A percentile compares a stretch with the other conserved stretches of the same genome.
Conservation (phyloP, 1,140 invertebrate genomes). For the Cryptotermes secundus region DNA sequence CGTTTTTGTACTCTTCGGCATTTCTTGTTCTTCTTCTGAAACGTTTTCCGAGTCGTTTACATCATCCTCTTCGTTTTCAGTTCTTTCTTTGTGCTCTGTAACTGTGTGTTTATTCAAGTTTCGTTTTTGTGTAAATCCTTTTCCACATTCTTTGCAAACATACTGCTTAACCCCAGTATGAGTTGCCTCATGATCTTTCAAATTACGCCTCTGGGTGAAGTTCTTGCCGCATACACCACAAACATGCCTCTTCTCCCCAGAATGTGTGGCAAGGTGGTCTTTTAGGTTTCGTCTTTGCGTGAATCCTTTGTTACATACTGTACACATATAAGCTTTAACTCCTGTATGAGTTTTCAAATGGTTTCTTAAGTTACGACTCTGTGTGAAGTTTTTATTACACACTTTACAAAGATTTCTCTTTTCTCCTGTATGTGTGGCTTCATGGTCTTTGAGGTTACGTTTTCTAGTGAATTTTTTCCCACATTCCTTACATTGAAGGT, state of each 20-base stretch:
- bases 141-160: slow-evolving; percentile 12
- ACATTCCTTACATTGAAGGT: background rate
- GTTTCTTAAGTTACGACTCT: background rate
- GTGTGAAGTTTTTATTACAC: slow-evolving; percentile 12
- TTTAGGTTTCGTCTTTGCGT: background rate
- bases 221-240: background rate
- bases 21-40: background rate
- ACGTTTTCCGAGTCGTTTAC: background rate
- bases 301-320: background rate
- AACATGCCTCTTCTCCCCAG: background rate
- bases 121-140: slow-evolving; percentile 16
- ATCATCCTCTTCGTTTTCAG: background rate
- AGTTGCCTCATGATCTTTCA: slow-evolving; percentile 14
- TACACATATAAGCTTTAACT: background rate
- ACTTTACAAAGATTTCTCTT: background rate
- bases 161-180: background rate
- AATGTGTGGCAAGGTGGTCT: background rate
- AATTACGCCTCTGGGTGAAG: slow-evolving; percentile 1
- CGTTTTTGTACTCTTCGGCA: no score
- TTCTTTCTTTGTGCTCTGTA: background rate
- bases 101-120: background rate
- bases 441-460: background rate
- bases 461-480: background rate
- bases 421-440: background rate
- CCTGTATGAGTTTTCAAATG: background rate